Conservation (phyloP, 1,140 invertebrate genomes). For the Steinernema feltiae region DNA sequence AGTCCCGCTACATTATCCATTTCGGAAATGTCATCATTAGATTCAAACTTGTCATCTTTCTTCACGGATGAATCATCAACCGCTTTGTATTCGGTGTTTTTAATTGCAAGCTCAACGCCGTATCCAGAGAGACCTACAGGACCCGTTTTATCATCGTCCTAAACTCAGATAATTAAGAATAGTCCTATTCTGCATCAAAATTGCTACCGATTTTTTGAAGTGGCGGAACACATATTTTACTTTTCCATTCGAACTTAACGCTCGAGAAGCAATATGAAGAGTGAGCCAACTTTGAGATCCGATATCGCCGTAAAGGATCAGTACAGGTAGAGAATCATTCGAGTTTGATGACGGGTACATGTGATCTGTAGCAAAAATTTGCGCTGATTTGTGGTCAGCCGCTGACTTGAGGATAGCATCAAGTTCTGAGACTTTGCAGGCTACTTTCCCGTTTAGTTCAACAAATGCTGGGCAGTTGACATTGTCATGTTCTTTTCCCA, state of each 20-base stretch:
- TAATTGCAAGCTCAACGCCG: constrained; percentile 94
- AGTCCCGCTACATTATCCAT: constrained; percentile 49
- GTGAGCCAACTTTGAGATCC: constrained; percentile 18
- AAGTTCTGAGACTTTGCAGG: constrained; percentile 23
- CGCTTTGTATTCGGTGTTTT: constrained; percentile 98
- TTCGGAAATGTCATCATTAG: constrained; percentile 29
- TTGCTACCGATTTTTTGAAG: constrained; percentile 17
- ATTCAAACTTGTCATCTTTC: constrained; percentile 29
- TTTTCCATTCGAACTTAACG: not conserved
- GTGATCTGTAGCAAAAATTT: constrained; percentile 32
- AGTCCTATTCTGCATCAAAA: too few relatives aligned
- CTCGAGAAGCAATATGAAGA: constrained; percentile 25
- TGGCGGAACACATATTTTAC: constrained; percentile 28
- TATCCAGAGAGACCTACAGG: constrained; percentile 81
- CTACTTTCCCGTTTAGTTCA: constrained; percentile 27
- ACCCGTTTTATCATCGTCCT: too few relatives aligned
- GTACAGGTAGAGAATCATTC: not conserved
- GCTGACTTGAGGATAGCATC: constrained; percentile 15
- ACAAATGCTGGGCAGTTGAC: constrained; percentile 26
- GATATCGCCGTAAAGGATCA: constrained; percentile 36
- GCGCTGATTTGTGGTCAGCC: not conserved
- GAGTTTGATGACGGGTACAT: constrained; percentile 23
- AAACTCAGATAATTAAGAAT: too few relatives aligned
- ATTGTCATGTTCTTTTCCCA: constrained; percentile 23
- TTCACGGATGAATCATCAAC: constrained; percentile 76